Base-by-base conservation (phyloP, 2,113 vertebrate genomes). In the Otolemur garnettii region DNA sequence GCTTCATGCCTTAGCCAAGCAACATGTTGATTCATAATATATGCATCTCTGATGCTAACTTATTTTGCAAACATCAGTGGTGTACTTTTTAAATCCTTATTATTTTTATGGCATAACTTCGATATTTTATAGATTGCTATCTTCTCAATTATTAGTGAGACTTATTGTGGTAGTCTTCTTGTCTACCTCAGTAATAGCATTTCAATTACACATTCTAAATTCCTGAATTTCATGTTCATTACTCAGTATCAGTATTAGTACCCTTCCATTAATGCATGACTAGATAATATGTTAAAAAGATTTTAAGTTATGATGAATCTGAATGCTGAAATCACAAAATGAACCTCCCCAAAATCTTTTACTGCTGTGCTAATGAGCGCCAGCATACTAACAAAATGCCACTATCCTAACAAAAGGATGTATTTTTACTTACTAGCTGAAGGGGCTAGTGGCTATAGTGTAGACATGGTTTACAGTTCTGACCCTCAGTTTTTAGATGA, bases 341-440 rank as follows among this genome's bases (percentile, higher is more conserved):
- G 33, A 19, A n/a, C 38, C 26, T 80, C 68, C 72, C 38, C 22
- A 64, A 15, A 30, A 18, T 68, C 6, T 14, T 33, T 77, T 60
- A 3, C 0, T 26, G 21, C 35, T 22, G 2, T 53, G 35, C 68
- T 38, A 21, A 53, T n/a, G 5, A 79, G 80, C 9, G 19, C 38
- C 15, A 7, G 62, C 62, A 64, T 64, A 28, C 62, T 12, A 64
- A 13, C 11, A 64, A 28, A 64, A 64, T 50, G 42, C 26, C 11
- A 6, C 9, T 3, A 0, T 14, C 15, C 22, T 19, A 14, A 74
- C 6, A 3, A 9, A 45, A 28, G 50, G 22, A 64, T 11, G 5
- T 30, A 1, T 57, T 24, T 69, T 75, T 77, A 18, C 53, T 82
- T 10, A 35, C 5, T 13, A 22, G 57, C 64, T 55, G 15, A 50